A percentile compares a stretch with the other conserved stretches of the same genome.
phyloP scores from a whole-genome alignment of 2,797 vertebrate species.

The Dryobates pubescens region DNA sequence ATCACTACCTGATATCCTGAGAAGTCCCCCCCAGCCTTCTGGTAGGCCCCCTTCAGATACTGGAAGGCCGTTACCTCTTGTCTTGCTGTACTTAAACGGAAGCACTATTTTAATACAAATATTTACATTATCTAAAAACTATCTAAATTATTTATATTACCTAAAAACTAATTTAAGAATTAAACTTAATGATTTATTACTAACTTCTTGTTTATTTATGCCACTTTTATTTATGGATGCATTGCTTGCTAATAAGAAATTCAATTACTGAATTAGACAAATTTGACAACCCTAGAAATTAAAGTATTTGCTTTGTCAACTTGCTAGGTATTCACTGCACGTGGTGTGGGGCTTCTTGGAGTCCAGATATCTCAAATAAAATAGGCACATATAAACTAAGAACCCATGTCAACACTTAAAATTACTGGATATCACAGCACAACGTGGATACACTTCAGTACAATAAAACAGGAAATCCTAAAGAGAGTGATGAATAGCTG shows the following conservation, averaged over 20 bases:
- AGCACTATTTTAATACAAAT: background rate
- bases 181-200: background rate
- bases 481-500: conserved; percentile 27
- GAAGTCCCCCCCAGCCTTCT: too few relatives aligned
- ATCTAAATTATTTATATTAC: background rate
- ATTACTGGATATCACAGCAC: background rate
- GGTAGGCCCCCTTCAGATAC: too few relatives aligned
- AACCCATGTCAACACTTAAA: conserved; percentile 39
- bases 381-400: conserved; percentile 32
- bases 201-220: background rate
- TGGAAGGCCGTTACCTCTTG: background rate
- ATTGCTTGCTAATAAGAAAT: background rate
- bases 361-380: background rate
- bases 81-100: background rate
- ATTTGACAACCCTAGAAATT: background rate
- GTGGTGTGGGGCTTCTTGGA: background rate
- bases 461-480: conserved; percentile 39
- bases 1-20: too few relatives aligned
- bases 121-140: background rate
- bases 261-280: background rate
- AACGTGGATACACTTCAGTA: conserved; percentile 16
- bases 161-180: background rate
- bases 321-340: background rate
- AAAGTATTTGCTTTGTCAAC: background rate
- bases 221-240: background rate